Conservation (phyloP, 2,888 invertebrate species). For the Agriopis aurantiaria region DNA sequence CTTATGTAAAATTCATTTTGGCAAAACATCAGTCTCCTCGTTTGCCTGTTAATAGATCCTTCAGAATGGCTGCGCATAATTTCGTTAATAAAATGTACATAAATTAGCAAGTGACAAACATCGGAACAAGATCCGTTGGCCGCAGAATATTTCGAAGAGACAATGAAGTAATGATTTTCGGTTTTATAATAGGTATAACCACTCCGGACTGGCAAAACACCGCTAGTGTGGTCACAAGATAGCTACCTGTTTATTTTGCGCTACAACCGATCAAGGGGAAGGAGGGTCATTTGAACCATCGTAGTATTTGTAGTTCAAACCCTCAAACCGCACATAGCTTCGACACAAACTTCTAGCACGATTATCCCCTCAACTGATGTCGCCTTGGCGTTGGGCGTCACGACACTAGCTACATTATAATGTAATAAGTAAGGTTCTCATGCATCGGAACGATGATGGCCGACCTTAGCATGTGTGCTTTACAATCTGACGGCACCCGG, state of each 20-base stretch:
- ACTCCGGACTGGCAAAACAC: too few species aligned
- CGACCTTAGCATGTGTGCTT: too few species aligned
- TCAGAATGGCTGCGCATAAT: slow-evolving; percentile 34
- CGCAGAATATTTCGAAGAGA: slow-evolving; percentile 17
- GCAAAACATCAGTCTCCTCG: slow-evolving; percentile 38
- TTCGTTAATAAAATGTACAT: slow-evolving; percentile 34
- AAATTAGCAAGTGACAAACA: slow-evolving; percentile 35
- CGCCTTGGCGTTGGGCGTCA: slow-evolving; percentile 12
- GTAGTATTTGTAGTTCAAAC: neutral
- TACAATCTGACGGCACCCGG: too few species aligned
- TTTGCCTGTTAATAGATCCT: slow-evolving; percentile 35
- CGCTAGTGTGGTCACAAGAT: too few species aligned
- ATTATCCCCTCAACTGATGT: slow-evolving; percentile 9
- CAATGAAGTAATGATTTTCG: slow-evolving; percentile 13
- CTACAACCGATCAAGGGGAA: too few species aligned
- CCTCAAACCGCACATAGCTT: slow-evolving; percentile 3
- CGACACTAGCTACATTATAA: neutral
- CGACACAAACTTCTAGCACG: neutral
- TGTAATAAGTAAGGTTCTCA: too few species aligned
- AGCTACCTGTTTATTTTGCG: too few species aligned
- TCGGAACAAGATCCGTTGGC: slow-evolving; percentile 27
- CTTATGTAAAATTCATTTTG: slow-evolving; percentile 54
- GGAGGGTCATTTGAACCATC: too few species aligned
- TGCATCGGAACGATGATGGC: too few species aligned
- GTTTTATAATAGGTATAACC: neutral